Evolutionary conservation across 2,113 vertebrate genomes (phyloP).

Genomic region (Cavia porcellus): DNA sequence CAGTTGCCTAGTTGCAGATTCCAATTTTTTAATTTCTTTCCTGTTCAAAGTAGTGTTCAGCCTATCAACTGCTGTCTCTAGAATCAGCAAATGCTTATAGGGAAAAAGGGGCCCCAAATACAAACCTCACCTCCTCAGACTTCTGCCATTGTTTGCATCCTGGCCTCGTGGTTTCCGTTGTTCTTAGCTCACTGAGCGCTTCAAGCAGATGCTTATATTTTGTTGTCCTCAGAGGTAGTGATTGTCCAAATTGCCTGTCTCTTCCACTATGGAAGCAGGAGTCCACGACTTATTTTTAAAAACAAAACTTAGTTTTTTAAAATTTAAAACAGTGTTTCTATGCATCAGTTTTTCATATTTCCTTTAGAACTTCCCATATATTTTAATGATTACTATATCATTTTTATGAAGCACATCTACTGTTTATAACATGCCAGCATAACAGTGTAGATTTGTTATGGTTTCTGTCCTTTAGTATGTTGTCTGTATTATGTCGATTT

Average conservation of each 20-base stretch:
- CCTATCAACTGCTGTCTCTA: neutral
- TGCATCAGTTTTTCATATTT: neutral
- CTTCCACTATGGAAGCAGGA: neutral
- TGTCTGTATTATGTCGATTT: neutral
- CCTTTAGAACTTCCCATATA: neutral
- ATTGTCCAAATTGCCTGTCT: neutral
- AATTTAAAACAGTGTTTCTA: slow-evolving; percentile 36
- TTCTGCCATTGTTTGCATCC: neutral
- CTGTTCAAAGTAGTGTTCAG: neutral
- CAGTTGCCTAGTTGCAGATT: neutral
- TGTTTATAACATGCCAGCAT: neutral
- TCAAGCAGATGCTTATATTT: neutral
- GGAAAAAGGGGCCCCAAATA: neutral
- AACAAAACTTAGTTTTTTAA: neutral
- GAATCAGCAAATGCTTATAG: neutral
- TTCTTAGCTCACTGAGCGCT: neutral
- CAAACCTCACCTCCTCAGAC: neutral
- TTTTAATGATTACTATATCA: neutral
- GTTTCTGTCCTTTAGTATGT: neutral
- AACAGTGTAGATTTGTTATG: slow-evolving; percentile 22
- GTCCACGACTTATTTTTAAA: slow-evolving; percentile 28
- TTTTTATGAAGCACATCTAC: neutral
- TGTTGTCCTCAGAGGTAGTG: neutral
- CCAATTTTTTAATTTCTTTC: neutral
- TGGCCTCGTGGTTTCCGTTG: neutral